Evolutionary conservation across 2,113 vertebrate genomes (phyloP), one percentile per base, ranked within the genome.

Genomic region (Stegastes partitus): DNA sequence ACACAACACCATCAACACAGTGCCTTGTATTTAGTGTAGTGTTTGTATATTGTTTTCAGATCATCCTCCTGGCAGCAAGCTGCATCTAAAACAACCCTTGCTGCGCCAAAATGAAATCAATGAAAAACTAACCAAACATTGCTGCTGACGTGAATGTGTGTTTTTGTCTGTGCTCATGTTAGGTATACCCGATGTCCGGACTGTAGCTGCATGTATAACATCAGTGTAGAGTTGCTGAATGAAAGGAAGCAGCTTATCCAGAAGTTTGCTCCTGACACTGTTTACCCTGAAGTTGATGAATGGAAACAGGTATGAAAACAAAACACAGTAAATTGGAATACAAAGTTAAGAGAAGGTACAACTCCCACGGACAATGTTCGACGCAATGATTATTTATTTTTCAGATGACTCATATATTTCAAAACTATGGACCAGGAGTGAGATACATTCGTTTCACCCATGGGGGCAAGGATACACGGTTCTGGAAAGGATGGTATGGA

Each of bases 391-490:
- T 9, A 1, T 53, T 19, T 58, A 4, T 75, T 23, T 39, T 92
- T 91, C 89, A 99, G 97, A 91, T 98, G n/a, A 96, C 92, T 15
- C 85, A 98, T 66, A 95, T 96, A 11, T 98, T 99, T 89, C 93
- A 49, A 1, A 87, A 96, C 74, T 98, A 98, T 44, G 96, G 96
- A 10, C 75, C 89, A 0, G 96, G 97, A 0, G 96, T 97, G 58
- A 94, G 97, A 22, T 85, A 93, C 56, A 88, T 99, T 79, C 59
- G 59, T 21, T 99, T 98, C 15, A 90, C 87, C 59, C 97, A 98
- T 0, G 96, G 96, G 7, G 97, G 97, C 34, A 61, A 91, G 0
- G 96, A 98, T 90, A 96, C 93, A 0, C 94, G 96, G 77, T 97
- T 3, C 81, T 99, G 97, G 97, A 93, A 93, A 0, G 97, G 96